Evolutionary conservation across 1,140 invertebrate genomes (phyloP).

Genomic region (Phymastichus coffea): DNA sequence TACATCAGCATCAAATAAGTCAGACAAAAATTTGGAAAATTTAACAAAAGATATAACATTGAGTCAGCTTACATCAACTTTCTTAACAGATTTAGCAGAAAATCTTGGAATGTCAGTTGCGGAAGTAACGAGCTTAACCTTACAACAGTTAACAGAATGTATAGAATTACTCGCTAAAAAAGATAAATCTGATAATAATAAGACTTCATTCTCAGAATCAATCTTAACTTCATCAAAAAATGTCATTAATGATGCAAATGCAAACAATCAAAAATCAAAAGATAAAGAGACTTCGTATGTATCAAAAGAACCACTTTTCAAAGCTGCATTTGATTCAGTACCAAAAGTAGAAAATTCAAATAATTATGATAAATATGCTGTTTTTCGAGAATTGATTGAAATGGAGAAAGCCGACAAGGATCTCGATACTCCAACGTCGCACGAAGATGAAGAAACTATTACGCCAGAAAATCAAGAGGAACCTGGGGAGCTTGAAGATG

Average conservation of each 20-base stretch:
- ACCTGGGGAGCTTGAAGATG: constrained; percentile 34
- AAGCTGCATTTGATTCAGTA: constrained; percentile 60
- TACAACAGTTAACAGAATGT: constrained; percentile 80
- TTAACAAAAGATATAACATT: constrained; percentile 71
- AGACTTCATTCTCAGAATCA: constrained; percentile 38
- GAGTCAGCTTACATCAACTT: constrained; percentile 77
- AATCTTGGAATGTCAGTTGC: constrained; percentile 74
- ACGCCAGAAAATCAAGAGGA: constrained; percentile 42
- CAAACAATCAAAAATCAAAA: constrained; percentile 14
- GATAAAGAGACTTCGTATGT: constrained; percentile 21
- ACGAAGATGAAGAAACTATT: constrained; percentile 24
- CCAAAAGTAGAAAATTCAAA: constrained; percentile 38
- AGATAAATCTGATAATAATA: constrained; percentile 21
- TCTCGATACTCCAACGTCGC: constrained; percentile 47
- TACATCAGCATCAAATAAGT: constrained; percentile 8
- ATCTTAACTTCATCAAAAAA: constrained; percentile 21
- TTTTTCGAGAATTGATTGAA: constrained; percentile 78
- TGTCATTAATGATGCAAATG: background rate
- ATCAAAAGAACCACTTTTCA: constrained; percentile 51
- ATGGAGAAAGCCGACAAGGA: constrained; percentile 62
- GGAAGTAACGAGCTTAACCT: constrained; percentile 78
- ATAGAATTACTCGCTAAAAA: constrained; percentile 57
- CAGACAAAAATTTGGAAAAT: constrained; percentile 27
- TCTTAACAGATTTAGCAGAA: constrained; percentile 73
- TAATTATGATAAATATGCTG: constrained; percentile 76